Conservation (phyloP, 2,888 invertebrate genomes). For the Electrophaes corylata region DNA sequence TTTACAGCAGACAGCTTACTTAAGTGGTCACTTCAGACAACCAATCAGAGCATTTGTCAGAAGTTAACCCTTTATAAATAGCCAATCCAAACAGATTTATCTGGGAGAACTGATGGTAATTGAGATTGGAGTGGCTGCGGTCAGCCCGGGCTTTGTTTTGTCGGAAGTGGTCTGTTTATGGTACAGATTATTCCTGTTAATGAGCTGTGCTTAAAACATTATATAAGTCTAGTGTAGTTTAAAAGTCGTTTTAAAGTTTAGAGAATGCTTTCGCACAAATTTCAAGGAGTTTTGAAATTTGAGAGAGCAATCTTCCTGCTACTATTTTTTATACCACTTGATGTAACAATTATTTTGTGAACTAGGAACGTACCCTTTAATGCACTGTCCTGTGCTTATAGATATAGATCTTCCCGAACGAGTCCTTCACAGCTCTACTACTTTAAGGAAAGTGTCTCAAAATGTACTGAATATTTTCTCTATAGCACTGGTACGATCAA, state of each 20-base stretch:
- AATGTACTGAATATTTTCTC: too few relatives aligned
- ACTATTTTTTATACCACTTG: too few relatives aligned
- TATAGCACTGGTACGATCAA: too few relatives aligned
- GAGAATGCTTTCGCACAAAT: background rate
- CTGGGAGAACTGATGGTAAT: conserved; percentile 31
- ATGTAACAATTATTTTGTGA: too few relatives aligned
- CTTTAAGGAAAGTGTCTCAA: too few relatives aligned
- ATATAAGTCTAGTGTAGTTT: background rate
- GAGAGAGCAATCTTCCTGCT: too few relatives aligned
- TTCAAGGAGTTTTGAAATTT: too few relatives aligned
- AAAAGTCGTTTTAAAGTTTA: background rate
- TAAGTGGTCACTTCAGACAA: conserved; percentile 27
- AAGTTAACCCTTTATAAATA: conserved; percentile 31
- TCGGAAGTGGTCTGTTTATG: conserved; percentile 4
- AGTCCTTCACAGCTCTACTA: too few relatives aligned
- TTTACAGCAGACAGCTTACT: conserved; percentile 23
- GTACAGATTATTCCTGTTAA: conserved; percentile 14
- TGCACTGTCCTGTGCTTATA: too few relatives aligned
- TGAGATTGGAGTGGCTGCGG: conserved; percentile 26
- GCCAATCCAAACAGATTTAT: conserved; percentile 37
- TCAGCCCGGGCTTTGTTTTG: conserved; percentile 21
- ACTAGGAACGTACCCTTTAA: too few relatives aligned
- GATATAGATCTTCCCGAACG: too few relatives aligned
- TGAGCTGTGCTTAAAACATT: background rate
- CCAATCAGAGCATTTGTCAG: conserved; percentile 15